Conservation (phyloP, 1,140 invertebrate species). For the Drosophila sp. region DNA sequence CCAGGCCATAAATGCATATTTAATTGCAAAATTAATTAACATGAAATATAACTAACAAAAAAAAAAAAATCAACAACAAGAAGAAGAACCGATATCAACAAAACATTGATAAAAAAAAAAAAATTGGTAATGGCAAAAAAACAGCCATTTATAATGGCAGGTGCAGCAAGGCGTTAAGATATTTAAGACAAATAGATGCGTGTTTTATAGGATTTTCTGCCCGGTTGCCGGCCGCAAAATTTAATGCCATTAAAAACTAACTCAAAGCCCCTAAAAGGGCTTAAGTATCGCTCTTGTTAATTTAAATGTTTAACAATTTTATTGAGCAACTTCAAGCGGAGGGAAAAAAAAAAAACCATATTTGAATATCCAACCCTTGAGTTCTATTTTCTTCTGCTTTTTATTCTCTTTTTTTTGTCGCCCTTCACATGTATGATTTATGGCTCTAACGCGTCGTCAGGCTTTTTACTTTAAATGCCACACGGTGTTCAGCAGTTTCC, state of each 20-base stretch:
- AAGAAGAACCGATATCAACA: constrained; percentile 3
- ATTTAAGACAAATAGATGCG: constrained; percentile 7
- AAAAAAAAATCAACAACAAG: constrained; percentile 15
- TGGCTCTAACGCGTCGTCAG: constrained; percentile 45
- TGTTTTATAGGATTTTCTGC: background rate
- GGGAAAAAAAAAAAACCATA: background rate
- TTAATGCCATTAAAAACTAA: constrained; percentile 5
- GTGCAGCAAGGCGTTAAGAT: constrained; percentile 10
- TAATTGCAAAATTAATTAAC: constrained; percentile 72
- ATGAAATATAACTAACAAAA: constrained; percentile 68
- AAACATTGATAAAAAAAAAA: background rate
- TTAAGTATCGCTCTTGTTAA: background rate
- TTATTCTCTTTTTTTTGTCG: constrained; percentile 24
- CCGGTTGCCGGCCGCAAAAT: background rate
- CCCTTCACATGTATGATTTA: constrained; percentile 60
- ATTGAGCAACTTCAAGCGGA: background rate
- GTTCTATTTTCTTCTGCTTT: constrained; percentile 2
- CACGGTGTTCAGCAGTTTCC: constrained; percentile 17
- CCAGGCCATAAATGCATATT: constrained; percentile 35
- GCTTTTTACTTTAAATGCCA: constrained; percentile 61
- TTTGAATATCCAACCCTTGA: constrained; percentile 12
- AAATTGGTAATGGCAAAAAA: background rate
- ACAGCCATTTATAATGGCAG: background rate
- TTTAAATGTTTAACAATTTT: constrained; percentile 5
- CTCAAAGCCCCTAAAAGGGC: background rate